These are phyloP conservation scores for Hippocampus mohnikei DNA, from an alignment of 2,113 vertebrate genomes.

Conservation along the genomic window DNA sequence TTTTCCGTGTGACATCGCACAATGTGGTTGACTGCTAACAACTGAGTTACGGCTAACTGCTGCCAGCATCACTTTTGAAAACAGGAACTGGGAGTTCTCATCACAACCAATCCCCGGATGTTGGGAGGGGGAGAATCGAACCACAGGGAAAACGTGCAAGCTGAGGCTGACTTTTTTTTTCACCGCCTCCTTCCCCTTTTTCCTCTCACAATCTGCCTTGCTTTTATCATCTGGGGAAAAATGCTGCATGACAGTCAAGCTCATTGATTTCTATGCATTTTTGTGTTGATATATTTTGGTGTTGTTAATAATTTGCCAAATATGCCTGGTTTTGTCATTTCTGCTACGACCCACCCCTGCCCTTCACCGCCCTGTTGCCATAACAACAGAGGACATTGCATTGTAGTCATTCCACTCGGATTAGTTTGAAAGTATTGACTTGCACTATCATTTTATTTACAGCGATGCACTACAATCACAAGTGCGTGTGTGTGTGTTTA, in stretches of 20 bases:
- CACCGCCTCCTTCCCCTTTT: not conserved
- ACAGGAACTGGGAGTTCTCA: not conserved
- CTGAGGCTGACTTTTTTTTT: not conserved
- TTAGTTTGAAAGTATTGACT: conserved; percentile 71
- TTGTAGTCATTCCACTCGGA: conserved; percentile 76
- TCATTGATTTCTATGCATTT: conserved; percentile 84
- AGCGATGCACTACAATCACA: conserved; percentile 90
- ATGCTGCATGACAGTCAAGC: conserved; percentile 86
- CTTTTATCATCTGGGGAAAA: conserved; percentile 46
- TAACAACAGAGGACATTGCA: conserved; percentile 43
- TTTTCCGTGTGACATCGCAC: not conserved
- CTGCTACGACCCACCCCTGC: conserved; percentile 57
- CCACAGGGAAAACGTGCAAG: not conserved
- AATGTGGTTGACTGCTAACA: not conserved
- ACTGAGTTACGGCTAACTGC: not conserved
- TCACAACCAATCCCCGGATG: too few species aligned
- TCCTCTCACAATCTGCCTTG: conserved; percentile 61
- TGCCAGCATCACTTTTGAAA: not conserved
- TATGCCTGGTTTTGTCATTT: conserved; percentile 64
- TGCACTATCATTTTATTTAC: conserved; percentile 91
- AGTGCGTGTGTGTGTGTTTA: not conserved
- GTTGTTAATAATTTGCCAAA: conserved; percentile 88
- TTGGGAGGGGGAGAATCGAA: not conserved
- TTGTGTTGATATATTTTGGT: conserved; percentile 66
- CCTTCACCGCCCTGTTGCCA: conserved; percentile 48